These are phyloP conservation scores for Diloba caeruleocephala DNA, from an alignment of 2,888 invertebrate genomes.

Conservation along the genomic window DNA sequence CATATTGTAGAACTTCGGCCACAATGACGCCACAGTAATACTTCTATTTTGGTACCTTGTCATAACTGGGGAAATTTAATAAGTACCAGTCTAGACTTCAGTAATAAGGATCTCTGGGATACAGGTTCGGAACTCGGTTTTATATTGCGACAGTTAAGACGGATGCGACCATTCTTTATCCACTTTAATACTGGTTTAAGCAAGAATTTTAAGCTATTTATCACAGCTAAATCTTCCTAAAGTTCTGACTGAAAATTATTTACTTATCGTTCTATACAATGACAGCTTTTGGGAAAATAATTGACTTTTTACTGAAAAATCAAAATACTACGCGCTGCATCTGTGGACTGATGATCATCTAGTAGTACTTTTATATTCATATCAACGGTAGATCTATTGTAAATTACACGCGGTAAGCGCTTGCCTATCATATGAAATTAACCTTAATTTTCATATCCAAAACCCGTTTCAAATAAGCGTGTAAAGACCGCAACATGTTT, in stretches of 20 bases:
- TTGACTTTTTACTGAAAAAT: too few species aligned
- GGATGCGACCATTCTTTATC: conserved; percentile 20
- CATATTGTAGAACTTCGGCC: conserved; percentile 10
- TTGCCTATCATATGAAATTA: too few species aligned
- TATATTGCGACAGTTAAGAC: conserved; percentile 28
- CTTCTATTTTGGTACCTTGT: conserved; percentile 32
- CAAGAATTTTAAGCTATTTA: conserved; percentile 28
- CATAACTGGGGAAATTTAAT: conserved; percentile 37
- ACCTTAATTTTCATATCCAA: neutral
- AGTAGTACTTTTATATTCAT: too few species aligned
- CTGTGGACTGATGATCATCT: too few species aligned
- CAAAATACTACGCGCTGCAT: too few species aligned
- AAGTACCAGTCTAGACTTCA: conserved; percentile 40
- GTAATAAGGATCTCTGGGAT: conserved; percentile 23
- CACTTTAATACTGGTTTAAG: conserved; percentile 1
- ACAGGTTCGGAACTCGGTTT: conserved; percentile 25
- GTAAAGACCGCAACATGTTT: neutral
- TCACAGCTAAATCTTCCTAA: conserved; percentile 11
- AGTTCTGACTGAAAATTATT: conserved; percentile 20
- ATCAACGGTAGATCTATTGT: too few species aligned
- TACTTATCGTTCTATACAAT: conserved; percentile 17
- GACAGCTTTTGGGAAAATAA: neutral
- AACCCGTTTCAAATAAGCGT: conserved; percentile 14
- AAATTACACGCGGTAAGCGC: too few species aligned
- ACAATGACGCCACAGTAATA: conserved; percentile 1